Evolutionary conservation across 2,888 invertebrate species (phyloP).

Genomic region (Nebria brevicollis): DNA sequence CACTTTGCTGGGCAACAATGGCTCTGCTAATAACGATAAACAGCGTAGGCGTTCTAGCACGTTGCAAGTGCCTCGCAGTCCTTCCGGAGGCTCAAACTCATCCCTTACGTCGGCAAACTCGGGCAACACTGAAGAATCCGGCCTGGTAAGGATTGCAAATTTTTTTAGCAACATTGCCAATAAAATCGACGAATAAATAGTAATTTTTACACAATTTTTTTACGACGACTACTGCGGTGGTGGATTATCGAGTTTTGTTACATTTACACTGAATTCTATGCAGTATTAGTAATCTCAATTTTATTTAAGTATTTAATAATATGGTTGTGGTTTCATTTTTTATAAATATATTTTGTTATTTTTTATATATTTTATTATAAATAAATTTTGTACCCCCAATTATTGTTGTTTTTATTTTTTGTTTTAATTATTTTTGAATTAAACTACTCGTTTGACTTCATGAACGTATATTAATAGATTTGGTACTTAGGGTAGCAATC

Average conservation of each 20-base stretch:
- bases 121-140: slow-evolving; percentile 67
- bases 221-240: not conserved
- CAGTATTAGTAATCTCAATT: slow-evolving; percentile 31
- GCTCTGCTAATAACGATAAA: slow-evolving; percentile 57
- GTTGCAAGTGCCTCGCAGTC: slow-evolving; percentile 72
- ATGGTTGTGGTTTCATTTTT: slow-evolving; percentile 49
- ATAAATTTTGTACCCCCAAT: slow-evolving; percentile 62
- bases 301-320: not conserved
- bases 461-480: no score
- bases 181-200: slow-evolving; percentile 53
- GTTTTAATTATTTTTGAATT: no score
- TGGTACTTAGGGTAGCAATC: slow-evolving; percentile 50
- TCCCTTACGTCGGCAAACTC: slow-evolving; percentile 71
- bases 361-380: slow-evolving; percentile 49
- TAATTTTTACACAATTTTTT: not conserved
- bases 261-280: slow-evolving; percentile 13
- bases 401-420: slow-evolving; percentile 50
- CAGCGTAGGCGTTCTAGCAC: slow-evolving; percentile 63
- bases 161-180: slow-evolving; percentile 60
- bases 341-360: slow-evolving; percentile 20
- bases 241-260: not conserved
- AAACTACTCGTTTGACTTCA: no score
- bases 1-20: slow-evolving; percentile 58
- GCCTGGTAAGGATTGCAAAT: slow-evolving; percentile 77
- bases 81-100: slow-evolving; percentile 78